phyloP scores from a whole-genome alignment of 2,888 invertebrate genomes.

The Nemotelus pantherinus region DNA sequence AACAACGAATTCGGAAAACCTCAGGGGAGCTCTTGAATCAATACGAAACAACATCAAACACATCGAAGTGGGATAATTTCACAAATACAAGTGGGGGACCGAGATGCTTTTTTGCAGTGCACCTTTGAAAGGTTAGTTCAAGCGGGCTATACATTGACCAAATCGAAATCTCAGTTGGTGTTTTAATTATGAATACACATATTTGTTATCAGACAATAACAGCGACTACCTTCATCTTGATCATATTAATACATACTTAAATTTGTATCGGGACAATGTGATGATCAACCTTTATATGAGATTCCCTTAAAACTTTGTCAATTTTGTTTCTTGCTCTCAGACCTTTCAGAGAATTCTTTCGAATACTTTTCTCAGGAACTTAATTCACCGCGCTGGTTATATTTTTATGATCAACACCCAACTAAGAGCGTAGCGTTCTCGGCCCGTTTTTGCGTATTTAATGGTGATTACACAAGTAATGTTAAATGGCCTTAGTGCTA shows the following conservation, averaged over 20 bases:
- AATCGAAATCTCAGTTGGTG: slow-evolving; percentile 8
- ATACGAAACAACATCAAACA: neutral
- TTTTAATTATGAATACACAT: neutral
- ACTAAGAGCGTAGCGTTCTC: no score
- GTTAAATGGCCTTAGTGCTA: neutral
- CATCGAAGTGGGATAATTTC: slow-evolving; percentile 1
- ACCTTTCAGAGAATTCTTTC: no score
- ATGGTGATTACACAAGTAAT: neutral
- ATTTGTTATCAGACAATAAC: neutral
- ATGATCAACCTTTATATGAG: no score
- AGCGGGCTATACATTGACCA: neutral
- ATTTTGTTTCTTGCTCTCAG: no score
- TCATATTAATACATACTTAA: no score
- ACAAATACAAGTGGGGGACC: no score
- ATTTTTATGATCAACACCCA: no score
- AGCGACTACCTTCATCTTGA: neutral
- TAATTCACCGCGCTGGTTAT: no score
- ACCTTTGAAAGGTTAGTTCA: neutral
- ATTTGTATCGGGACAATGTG: no score
- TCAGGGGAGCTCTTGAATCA: slow-evolving; percentile 52
- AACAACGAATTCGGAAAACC: slow-evolving; percentile 60
- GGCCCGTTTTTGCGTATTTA: neutral
- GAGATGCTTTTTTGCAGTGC: neutral
- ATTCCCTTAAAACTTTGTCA: no score
- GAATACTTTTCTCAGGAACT: no score